Evolutionary conservation across 2,113 vertebrate genomes (phyloP), one percentile per base, ranked within the genome.

Genomic region (Petrocephalus zakoni): DNA sequence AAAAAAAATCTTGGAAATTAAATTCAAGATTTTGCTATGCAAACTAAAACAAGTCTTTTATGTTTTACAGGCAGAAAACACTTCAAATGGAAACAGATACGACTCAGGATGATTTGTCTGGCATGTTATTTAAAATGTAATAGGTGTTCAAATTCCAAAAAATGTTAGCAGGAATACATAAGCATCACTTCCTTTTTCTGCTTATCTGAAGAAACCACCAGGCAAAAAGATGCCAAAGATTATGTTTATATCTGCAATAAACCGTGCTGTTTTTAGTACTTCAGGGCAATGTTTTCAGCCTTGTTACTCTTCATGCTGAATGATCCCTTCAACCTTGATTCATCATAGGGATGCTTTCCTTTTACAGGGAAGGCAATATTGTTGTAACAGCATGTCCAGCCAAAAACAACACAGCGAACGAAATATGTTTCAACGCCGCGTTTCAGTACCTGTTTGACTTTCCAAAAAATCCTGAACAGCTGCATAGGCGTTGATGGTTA

Each of bases 311-410:
- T 92, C 82, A 92, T 93, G 89, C 89, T 89, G 88, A 84, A 92
- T 89, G 89, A 92, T 85, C 53, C 51, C 92, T 89, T 64, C 89
- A 91, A 29, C 90, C 84, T 92, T 94, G 89, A 92, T 93, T 82
- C 51, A 56, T 90, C 94, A 92, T 86, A 88, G 83, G 91, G 93
- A 87, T 72, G 85, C 91, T 89, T 94, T 93, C 92, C 85, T 91
- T 90, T 90, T 91, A 81, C 85, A 92, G 90, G 90, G 93, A 93
- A 94, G 91, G 88, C 86, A 93, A 89, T 90, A 82, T 85, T 92
- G 84, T 83, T 78, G n/a, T 92, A 93, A 91, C 82, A 91, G 91
- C 87, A n/a, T 88, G 68, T 86, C 2, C 42, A 86, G 92, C 90
- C 93, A 94, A 95, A 91, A 93, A 0, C 58, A 93, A 87, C 89